phyloP scores from a whole-genome alignment of 1,140 invertebrate genomes.

The Drosophila mauritiana region DNA sequence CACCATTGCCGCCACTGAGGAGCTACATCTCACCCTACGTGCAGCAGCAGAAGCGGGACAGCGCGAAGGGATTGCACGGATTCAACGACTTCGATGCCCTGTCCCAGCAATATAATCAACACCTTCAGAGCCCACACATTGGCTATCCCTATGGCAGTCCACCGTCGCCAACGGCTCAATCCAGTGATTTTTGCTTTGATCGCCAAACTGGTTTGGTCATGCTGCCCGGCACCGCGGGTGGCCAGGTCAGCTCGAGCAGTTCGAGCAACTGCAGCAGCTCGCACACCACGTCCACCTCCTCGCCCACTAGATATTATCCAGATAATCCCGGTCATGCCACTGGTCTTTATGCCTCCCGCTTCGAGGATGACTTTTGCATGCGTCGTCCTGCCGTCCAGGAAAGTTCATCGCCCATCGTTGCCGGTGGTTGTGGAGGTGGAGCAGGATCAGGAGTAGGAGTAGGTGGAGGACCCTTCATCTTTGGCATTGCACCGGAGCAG shows the following conservation, averaged over 20 bases:
- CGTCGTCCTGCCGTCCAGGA: conserved; percentile 26
- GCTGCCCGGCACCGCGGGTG: not conserved
- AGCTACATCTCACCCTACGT: conserved; percentile 72
- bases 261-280: conserved; percentile 63
- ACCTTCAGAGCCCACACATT: conserved; percentile 73
- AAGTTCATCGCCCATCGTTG: not conserved
- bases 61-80: conserved; percentile 74
- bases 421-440: conserved; percentile 17
- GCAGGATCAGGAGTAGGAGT: not conserved
- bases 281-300: conserved; percentile 38
- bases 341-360: conserved; percentile 50
- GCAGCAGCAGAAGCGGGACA: conserved; percentile 78
- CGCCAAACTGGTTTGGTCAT: conserved; percentile 10
- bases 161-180: conserved; percentile 72
- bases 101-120: conserved; percentile 78
- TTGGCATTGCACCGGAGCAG: conserved; percentile 69
- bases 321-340: not conserved
- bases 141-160: conserved; percentile 81
- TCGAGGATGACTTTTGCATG: conserved; percentile 77
- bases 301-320: conserved; percentile 45
- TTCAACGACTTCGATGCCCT: conserved; percentile 81
- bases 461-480: conserved; percentile 68
- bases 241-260: conserved; percentile 25
- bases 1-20: conserved; percentile 24
- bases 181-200: conserved; percentile 64